Base-by-base conservation (phyloP, 2,113 vertebrate species). In the Petrocephalus microphthalmus region DNA sequence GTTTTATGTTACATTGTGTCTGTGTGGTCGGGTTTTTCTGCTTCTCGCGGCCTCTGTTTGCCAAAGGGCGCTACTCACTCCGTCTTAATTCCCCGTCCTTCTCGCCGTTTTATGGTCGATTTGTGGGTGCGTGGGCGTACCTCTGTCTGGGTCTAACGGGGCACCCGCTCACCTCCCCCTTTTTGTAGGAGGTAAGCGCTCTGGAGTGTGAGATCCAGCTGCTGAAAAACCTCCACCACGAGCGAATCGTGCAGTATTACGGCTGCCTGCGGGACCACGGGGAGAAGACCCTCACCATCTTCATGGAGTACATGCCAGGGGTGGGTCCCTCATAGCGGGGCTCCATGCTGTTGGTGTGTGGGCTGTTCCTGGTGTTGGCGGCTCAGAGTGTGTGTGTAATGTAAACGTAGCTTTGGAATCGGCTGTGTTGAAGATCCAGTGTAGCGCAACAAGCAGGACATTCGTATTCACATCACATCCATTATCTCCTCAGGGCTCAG, bases 241-340 rank as follows among this genome's bases (percentile, higher is more conserved):
- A 78, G 15, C 13, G 71, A 42, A 78, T 78, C 71, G 71, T 78
- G 71, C 71, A 78, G 71, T 78, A 78, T 33, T 78, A 78, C 71
- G 71, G 71, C 71, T 78, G 71, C 17, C 71, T 78, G 33, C 71
- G 71, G 71, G 71, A 78, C 71, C 71, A 42, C 15, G 33, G 71
- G 29, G 71, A 78, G 71, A 78, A 78, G 71, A 78, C 71, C 15
- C 71, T 78, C 13, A 78, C 71, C 33, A 78, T 78, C 71, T 78
- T 78, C 33, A 78, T 78, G 71, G 71, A 78, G 33, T 42, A 78
- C 71, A 78, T 78, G 71, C 71, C 71, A 19, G 71, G 71, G 71
- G 71, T 78, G 71, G 33, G 71, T 78, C 17, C 15, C 33, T 78
- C 33, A 19, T 42, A 0, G 15, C 2, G 71, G 17, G 15, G 29